Evolutionary conservation across 2,113 vertebrate genomes (phyloP).

Genomic region (Crocuta crocuta): DNA sequence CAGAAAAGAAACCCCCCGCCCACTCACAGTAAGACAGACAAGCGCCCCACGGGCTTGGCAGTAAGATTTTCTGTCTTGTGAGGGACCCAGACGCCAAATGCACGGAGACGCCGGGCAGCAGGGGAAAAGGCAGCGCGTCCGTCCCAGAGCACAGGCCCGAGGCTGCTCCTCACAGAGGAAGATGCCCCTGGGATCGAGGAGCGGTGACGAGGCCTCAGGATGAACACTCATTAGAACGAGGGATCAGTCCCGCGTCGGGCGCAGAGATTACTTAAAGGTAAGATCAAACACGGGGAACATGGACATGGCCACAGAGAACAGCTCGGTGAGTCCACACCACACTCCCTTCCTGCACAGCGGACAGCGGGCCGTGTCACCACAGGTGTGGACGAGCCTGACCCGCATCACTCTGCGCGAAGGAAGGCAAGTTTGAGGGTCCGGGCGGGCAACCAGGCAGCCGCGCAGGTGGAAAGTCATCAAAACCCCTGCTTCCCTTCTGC

Average conservation of each 20-base stretch:
- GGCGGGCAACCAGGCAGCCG: not conserved
- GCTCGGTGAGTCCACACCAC: no score
- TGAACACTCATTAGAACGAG: no score
- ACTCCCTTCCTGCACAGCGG: no score
- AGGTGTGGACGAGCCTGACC: no score
- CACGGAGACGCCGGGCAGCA: rapidly evolving
- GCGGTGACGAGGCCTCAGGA: not conserved
- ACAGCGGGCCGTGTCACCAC: no score
- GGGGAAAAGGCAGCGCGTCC: not conserved
- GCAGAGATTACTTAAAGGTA: no score
- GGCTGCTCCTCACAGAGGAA: not conserved
- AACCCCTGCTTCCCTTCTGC: rapidly evolving
- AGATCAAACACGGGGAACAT: no score
- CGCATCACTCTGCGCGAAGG: not conserved
- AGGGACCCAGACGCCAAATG: rapidly evolving
- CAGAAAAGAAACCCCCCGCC: not conserved
- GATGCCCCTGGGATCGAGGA: rapidly evolving
- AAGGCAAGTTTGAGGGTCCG: rapidly evolving
- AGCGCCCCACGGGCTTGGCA: not conserved
- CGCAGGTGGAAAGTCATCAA: rapidly evolving
- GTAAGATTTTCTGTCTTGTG: not conserved
- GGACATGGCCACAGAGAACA: rapidly evolving
- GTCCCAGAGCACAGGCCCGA: rapidly evolving
- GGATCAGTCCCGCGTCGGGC: no score
- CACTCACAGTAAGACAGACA: not conserved